Base-by-base conservation (phyloP, 2,113 vertebrate genomes). In the Cyrtonyx montezumae region DNA sequence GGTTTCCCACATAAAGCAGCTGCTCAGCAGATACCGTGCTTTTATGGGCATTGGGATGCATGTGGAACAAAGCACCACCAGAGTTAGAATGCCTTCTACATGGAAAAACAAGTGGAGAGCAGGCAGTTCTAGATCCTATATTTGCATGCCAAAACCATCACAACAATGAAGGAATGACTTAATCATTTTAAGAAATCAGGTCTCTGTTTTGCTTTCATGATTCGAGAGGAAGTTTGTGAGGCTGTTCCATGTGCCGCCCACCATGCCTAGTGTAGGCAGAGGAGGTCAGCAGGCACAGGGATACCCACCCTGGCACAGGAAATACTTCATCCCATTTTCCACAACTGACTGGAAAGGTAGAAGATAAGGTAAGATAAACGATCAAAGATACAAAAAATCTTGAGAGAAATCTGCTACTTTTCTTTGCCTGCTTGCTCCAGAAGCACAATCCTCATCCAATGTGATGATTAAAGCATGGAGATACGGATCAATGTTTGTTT, bases 121-220 rank as follows among this genome's bases (percentile, higher is more conserved):
- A 90, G 42, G 58, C 68, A 92, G 93, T 96, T 96, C 88, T 81
- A 91, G 77, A 55, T 79, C 84, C 84, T 92, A n/a, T 80, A 65
- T 53, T 56, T 25, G 32, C 62, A 66, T 48, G 53, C 79, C 71
- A 87, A 86, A 83, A 90, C 8, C 40, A 42, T 56, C 78, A 34
- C 88, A 65, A 91, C 90, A 94, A 94, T 74, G 74, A 97, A 71
- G 67, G 91, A 65, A 81, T 79, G 63, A 77, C 82, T 95, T 86
- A 82, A 94, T 91, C 28, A 84, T 67, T 71, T 85, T 13, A 83
- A 68, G 93, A 96, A 95, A 96, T 83, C 90, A 95, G 40, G 74
- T 62, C 58, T 90, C 84, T 87, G 95, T 94, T 93, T 76, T 40
- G 53, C 66, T 46, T 73, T 71, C 51, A 19, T 9, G 34, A 14